A percentile compares a stretch with the other conserved stretches of the same genome.
phyloP scores from a whole-genome alignment of 2,797 vertebrate genomes.

The Apogon talboti region DNA sequence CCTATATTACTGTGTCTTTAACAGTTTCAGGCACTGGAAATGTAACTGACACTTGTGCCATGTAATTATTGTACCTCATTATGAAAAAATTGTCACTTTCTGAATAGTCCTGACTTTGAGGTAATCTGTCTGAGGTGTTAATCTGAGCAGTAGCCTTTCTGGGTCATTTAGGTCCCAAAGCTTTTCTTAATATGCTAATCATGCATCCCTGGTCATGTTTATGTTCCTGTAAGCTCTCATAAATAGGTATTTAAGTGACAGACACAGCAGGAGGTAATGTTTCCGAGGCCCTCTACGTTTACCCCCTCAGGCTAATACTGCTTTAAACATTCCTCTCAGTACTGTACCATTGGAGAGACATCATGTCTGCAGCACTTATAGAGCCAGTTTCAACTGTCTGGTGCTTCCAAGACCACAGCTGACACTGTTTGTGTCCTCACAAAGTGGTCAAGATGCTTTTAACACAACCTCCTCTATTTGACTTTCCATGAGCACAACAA shows the following conservation, averaged over 20 bases:
- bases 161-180: constrained; percentile 43
- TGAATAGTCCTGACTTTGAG: constrained; percentile 24
- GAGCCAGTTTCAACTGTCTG: constrained; percentile 66
- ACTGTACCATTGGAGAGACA: constrained; percentile 46
- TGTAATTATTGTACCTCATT: constrained; percentile 24
- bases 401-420: constrained; percentile 48
- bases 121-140: constrained; percentile 40
- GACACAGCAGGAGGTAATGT: constrained; percentile 40
- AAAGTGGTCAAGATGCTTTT: constrained; percentile 80
- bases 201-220: constrained; percentile 44
- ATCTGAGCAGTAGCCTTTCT: constrained; percentile 40
- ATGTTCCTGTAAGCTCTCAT: constrained; percentile 59
- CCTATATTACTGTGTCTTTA: neutral
- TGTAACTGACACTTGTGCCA: constrained; percentile 18
- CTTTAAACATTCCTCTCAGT: constrained; percentile 61
- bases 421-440: constrained; percentile 76
- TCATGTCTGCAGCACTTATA: constrained; percentile 56
- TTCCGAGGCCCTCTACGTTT: constrained; percentile 50
- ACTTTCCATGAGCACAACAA: constrained; percentile 80
- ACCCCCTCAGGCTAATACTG: constrained; percentile 49
- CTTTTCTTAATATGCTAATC: constrained; percentile 49
- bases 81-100: neutral
- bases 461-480: constrained; percentile 77
- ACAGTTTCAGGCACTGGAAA: neutral
- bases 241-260: constrained; percentile 67